Base-by-base conservation (phyloP, 2,888 invertebrate genomes). In the Parelbella ahira region DNA sequence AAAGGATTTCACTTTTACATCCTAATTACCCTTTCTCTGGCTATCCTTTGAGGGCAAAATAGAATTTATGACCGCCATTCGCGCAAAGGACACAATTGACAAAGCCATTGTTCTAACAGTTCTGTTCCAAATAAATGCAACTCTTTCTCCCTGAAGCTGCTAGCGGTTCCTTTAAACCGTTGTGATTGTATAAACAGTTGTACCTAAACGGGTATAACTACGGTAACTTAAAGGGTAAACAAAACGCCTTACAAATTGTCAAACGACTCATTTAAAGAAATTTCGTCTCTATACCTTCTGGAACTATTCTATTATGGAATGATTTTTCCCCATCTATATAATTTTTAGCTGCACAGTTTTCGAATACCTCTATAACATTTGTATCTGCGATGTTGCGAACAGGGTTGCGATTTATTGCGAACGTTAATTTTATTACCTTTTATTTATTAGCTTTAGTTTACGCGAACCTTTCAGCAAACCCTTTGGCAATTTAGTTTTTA, bases 1-100 rank as follows among this genome's bases (percentile, higher is more conserved):
- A 60, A 45, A 53, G 53, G 58, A 79, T 84, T 86, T 86, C 84
- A 86, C 86, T 86, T 86, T 86, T 84, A 79, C 76, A 74, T 73
- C 68, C 66, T 82, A 83, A 84, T 84, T 79, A 82, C 80, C 65
- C 74, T 68, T 76, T 75, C 69, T 58, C 50, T 47, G 6, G 63
- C 58, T 67, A 68, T 68, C 70, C 78, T 74, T 79, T 78, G 49
- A 59, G 64, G 63, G 65, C 65, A 63, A 18, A 28, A 34, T 20
- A 60, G 51, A 68, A 83, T 86, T 86, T 84, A 84, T 74, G 81
- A 58, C 58, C 50, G 44, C 57, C 65, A 73, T 77, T 68, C 63
- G 67, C 67, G 65, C 64, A 64, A 67, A 61, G 45, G 65, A 57
- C 58, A 74, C 68, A 67, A 69, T 61, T 55, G 56, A 58, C 63